Evolutionary conservation across 2,797 vertebrate species (phyloP).

Genomic region (Amphiprion clarkii): DNA sequence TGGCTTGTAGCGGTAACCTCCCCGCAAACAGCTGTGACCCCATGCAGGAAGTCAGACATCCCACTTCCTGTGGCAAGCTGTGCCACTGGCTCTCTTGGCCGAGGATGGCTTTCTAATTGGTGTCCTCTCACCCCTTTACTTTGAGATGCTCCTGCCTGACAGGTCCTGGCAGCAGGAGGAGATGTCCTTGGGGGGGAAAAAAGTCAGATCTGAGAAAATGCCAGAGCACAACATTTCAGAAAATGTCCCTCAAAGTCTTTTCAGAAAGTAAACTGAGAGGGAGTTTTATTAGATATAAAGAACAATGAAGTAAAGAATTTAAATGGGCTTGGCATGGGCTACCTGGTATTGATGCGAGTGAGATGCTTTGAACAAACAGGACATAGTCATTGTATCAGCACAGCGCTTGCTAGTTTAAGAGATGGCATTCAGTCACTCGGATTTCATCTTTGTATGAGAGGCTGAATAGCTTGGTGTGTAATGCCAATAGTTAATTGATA

Average conservation of each 20-base stretch:
- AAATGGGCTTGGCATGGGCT: conserved; percentile 51
- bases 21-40: conserved; percentile 93
- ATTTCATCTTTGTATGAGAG: conserved; percentile 56
- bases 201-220: conserved; percentile 90
- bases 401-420: conserved; percentile 78
- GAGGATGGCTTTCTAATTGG: conserved; percentile 96
- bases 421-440: conserved; percentile 84
- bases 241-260: conserved; percentile 79
- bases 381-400: conserved; percentile 86
- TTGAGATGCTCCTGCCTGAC: conserved; percentile 92
- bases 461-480: conserved; percentile 34
- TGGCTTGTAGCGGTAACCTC: conserved; percentile 84
- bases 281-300: conserved; percentile 83
- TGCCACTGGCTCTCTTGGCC: conserved; percentile 92
- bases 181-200: conserved; percentile 92
- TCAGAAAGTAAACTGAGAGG: conserved; percentile 83
- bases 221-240: conserved; percentile 87
- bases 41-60: conserved; percentile 90
- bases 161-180: conserved; percentile 94
- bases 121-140: conserved; percentile 95
- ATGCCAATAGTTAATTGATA: conserved; percentile 28
- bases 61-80: conserved; percentile 93
- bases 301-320: conserved; percentile 53
- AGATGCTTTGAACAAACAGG: conserved; percentile 82
- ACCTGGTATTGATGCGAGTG: conserved; percentile 82